These are phyloP conservation scores for Amblyteles armatorius DNA, from an alignment of 2,888 invertebrate genomes.

Conservation along the genomic window DNA sequence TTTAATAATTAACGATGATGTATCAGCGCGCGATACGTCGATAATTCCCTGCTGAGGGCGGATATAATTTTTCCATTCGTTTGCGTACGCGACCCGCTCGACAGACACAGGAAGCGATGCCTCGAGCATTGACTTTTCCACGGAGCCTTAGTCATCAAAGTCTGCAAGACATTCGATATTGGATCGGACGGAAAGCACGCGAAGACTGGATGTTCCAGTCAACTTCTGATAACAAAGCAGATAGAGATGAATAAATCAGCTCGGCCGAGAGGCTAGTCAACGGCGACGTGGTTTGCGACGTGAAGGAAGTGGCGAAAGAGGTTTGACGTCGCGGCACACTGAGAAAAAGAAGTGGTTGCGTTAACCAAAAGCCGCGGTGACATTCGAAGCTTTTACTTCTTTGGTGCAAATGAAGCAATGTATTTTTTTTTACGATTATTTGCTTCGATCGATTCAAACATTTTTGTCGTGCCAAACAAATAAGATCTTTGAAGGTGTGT, in stretches of 20 bases:
- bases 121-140: background rate
- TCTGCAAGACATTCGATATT: background rate
- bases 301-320: background rate
- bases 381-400: no score
- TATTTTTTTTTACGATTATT: no score
- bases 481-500: no score
- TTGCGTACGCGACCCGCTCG: background rate
- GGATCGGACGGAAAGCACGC: background rate
- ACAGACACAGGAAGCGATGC: background rate
- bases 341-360: no score
- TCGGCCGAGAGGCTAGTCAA: background rate
- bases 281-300: conserved; percentile 17
- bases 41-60: conserved; percentile 26
- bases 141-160: background rate
- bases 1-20: conserved; percentile 14
- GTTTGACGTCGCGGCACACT: no score
- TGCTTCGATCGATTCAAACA: no score
- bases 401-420: no score
- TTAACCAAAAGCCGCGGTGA: no score
- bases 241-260: background rate
- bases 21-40: conserved; percentile 61
- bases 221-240: background rate
- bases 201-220: background rate
- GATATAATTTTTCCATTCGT: conserved; percentile 17
- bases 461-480: no score